phyloP scores from a whole-genome alignment of 2,113 vertebrate species.

The Climacteris rufus region DNA sequence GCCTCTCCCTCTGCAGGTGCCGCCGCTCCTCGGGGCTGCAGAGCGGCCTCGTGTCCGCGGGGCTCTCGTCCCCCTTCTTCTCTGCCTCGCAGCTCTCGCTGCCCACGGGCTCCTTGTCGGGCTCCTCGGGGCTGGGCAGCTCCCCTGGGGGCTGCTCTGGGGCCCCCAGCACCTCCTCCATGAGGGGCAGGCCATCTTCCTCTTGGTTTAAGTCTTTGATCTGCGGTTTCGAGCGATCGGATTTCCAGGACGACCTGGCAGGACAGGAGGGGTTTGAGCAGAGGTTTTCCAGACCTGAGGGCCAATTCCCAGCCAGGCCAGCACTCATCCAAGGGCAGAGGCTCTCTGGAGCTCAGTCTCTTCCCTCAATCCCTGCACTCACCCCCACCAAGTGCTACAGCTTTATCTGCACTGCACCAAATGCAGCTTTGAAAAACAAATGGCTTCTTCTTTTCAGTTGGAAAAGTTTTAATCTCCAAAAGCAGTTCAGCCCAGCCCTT shows the following conservation, averaged over 20 bases:
- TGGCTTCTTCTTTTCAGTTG: background rate
- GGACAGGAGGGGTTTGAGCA: background rate
- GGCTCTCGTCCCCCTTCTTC: constrained; percentile 48
- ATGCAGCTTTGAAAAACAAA: background rate
- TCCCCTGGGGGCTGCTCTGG: constrained; percentile 63
- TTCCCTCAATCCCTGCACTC: background rate
- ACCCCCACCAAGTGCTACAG: background rate
- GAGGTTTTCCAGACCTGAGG: no score
- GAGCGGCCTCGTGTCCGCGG: background rate
- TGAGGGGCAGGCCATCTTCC: constrained; percentile 73
- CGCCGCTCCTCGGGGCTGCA: constrained; percentile 80
- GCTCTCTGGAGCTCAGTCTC: background rate
- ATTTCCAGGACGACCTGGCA: constrained; percentile 91
- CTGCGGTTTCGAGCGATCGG: constrained; percentile 83
- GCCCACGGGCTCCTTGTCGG: constrained; percentile 69
- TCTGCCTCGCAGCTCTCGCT: constrained; percentile 62
- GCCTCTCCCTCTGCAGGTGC: constrained; percentile 86
- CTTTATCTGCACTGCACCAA: accelerated
- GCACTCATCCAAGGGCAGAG: accelerated
- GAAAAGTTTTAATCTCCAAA: background rate
- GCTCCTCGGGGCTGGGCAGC: constrained; percentile 66
- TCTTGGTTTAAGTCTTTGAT: constrained; percentile 69
- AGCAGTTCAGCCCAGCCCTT: background rate
- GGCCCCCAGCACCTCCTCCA: constrained; percentile 74
- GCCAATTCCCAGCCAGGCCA: background rate